Evolutionary conservation across 2,113 vertebrate species (phyloP), one percentile per base, ranked within the genome.

Genomic region (Antennarius striatus): DNA sequence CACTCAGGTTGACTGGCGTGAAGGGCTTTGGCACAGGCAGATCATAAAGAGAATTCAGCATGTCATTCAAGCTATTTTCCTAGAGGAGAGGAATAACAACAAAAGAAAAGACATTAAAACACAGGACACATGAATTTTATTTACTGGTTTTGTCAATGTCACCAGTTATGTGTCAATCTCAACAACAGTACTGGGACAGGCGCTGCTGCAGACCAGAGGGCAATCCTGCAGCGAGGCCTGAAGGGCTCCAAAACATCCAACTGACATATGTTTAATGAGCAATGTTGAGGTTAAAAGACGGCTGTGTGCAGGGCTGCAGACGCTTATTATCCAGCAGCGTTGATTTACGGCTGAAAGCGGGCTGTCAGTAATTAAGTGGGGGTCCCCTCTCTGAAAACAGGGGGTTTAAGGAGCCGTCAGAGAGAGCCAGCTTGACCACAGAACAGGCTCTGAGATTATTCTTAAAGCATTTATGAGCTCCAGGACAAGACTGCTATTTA

Each of bases 41-140:
- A 65, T 84, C 91, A 78, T 98, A 94, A 75, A 98, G 92, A 0
- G 94, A 95, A 80, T 94, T 94, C 85, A 99, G 92, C 84, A 96
- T 91, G 86, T 96, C 94, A 71, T 95, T 97, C 91, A 98, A 94
- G 89, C 98, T 95, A 71, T 93, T 92, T 90, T 98, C 96, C 98
- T 99, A 73, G 0, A 65, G 68, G 60, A 76, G 17, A 73, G 48
- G 75, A 56, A 69, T 45, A 75, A 75, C 17, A 63, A 58, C 45
- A 77, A 80, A 68, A 13, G 60, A 42, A 66, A 63, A 62, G 22
- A 59, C 55, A 52, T 4, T 10, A 66, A 63, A 68, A 74, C 66
- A 79, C 4, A 59, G 60, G 14, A 84, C 73, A 32, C 47, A 80
- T 47, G 79, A 77, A 68, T 80, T 76, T 62, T 60, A 65, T 86